phyloP scores from a whole-genome alignment of 1,140 invertebrate genomes.

The Tachypleus tridentatus region DNA sequence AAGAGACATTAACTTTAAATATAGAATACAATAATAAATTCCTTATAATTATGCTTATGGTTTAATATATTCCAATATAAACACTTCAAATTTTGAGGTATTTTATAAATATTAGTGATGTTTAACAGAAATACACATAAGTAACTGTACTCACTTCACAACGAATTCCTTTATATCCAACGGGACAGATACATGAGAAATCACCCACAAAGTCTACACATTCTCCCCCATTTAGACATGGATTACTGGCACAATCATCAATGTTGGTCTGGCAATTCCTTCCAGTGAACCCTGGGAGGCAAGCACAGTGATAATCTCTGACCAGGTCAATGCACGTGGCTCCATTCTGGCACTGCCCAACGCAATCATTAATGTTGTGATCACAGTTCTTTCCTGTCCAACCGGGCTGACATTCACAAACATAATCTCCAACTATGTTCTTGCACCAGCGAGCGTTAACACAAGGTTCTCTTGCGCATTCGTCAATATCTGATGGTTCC shows the following conservation, averaged over 20 bases:
- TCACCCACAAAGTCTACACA: constrained; percentile 80
- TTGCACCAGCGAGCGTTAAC: constrained; percentile 62
- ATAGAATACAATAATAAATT: too few species aligned
- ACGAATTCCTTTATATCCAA: constrained; percentile 61
- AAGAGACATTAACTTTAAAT: too few species aligned
- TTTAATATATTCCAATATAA: too few species aligned
- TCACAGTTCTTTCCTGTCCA: constrained; percentile 74
- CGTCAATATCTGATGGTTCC: constrained; percentile 11
- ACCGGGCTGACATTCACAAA: constrained; percentile 72
- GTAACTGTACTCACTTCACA: constrained; percentile 53
- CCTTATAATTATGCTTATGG: too few species aligned
- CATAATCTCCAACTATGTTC: constrained; percentile 51
- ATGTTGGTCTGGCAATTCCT: constrained; percentile 47
- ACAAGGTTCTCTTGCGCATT: constrained; percentile 48
- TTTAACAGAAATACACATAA: too few species aligned
- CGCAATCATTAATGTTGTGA: constrained; percentile 70
- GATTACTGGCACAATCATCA: constrained; percentile 82
- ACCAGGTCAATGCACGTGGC: constrained; percentile 40
- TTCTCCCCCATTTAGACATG: constrained; percentile 70
- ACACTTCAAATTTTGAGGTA: too few species aligned
- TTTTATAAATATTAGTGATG: too few species aligned
- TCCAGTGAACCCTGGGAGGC: constrained; percentile 60
- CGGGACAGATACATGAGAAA: constrained; percentile 80
- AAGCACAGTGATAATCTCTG: constrained; percentile 49
- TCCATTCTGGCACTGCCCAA: constrained; percentile 51